Conservation (phyloP, 2,113 vertebrate species). For the Epinephelus cyanopodus region DNA sequence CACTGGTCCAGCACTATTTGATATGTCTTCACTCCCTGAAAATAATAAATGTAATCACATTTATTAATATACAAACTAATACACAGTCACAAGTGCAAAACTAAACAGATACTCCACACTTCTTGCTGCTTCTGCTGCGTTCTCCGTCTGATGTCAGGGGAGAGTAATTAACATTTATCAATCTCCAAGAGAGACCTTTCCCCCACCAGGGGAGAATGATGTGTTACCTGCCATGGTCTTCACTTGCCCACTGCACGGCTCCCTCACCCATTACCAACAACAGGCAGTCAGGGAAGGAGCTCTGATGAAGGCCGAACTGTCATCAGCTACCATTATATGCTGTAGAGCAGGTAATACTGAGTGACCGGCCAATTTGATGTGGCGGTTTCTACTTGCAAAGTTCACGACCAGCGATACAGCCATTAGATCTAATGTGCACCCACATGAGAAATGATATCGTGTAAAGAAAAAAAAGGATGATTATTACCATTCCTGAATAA, state of each 20-base stretch:
- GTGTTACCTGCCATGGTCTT: constrained; percentile 74
- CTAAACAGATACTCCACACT: constrained; percentile 30
- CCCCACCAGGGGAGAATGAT: constrained; percentile 63
- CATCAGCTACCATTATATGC: constrained; percentile 65
- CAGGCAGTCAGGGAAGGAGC: constrained; percentile 53
- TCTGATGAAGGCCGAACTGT: constrained; percentile 60
- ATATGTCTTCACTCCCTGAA: constrained; percentile 7
- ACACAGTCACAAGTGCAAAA: background rate
- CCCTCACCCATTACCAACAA: constrained; percentile 74
- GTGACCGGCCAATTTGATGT: constrained; percentile 39
- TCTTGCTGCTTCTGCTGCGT: constrained; percentile 49
- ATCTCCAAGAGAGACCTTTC: constrained; percentile 82
- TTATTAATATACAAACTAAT: constrained; percentile 19
- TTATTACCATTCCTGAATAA: constrained; percentile 31
- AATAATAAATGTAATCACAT: background rate
- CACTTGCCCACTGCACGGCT: constrained; percentile 59
- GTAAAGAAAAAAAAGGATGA: constrained; percentile 16
- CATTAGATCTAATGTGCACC: constrained; percentile 38
- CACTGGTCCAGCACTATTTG: background rate
- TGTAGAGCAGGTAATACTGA: constrained; percentile 48
- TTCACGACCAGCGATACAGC: constrained; percentile 46
- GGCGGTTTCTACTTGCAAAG: constrained; percentile 37
- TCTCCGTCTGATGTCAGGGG: constrained; percentile 76
- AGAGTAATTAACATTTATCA: constrained; percentile 87
- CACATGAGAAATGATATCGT: constrained; percentile 1